These are phyloP conservation scores for Lontra canadensis DNA, from an alignment of 2,113 vertebrate species.

Conservation along the genomic window DNA sequence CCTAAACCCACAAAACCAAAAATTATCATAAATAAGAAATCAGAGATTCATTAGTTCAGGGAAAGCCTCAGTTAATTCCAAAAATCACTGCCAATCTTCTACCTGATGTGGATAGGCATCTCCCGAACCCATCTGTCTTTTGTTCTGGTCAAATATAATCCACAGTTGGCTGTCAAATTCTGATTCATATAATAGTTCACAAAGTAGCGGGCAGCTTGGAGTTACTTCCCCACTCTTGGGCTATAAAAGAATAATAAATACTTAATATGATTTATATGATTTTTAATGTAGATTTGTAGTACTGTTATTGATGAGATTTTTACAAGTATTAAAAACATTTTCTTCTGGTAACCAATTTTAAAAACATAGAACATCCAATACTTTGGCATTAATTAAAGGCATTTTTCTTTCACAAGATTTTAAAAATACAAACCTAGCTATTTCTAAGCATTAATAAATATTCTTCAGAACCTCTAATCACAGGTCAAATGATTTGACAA, in stretches of 20 bases:
- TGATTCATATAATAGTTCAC: conserved; percentile 96
- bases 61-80: background rate
- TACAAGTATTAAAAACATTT: conserved; percentile 13
- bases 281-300: background rate
- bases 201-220: conserved; percentile 96
- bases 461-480: background rate
- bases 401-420: background rate
- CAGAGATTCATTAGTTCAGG: background rate
- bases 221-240: conserved; percentile 98
- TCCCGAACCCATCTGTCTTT: conserved; percentile 96
- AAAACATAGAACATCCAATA: background rate
- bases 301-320: background rate
- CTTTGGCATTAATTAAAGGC: background rate
- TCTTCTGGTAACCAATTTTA: background rate
- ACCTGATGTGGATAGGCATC: conserved; percentile 99
- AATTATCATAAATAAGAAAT: background rate
- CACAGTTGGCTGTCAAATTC: conserved; percentile 99
- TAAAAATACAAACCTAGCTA: background rate
- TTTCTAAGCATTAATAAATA: background rate
- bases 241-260: conserved; percentile 79
- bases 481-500: no score
- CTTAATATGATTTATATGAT: background rate
- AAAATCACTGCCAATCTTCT: conserved; percentile 36
- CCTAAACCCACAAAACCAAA: background rate
- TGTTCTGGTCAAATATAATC: conserved; percentile 99